Evolutionary conservation across 92 coral and sea anemone genomes (phyloP), one percentile per base, ranked within the genome.

Genomic region (Epizoanthus fatuus): DNA sequence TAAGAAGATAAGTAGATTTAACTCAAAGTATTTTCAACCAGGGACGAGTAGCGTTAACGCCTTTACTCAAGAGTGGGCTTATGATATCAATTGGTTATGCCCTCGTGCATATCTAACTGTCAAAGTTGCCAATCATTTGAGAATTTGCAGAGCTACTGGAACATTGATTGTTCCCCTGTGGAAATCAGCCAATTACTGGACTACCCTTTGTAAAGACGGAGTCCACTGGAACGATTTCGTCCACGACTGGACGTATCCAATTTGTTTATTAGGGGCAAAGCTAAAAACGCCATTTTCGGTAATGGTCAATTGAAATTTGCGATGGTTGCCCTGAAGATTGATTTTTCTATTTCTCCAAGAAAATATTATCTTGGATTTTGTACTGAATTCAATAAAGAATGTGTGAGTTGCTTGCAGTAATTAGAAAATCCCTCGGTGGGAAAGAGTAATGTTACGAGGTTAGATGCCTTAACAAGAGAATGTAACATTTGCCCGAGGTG

Each of bases 81-180:
- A 38, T 25, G 65, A 90, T 3, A 80, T 55, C 25, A 81, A 67
- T 69, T 82, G 91, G 83, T 63, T 87, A 22, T 91, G 71, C 68
- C 91, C 85, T 5, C 86, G 83, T 3, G 63, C 52, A 0, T 58
- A 29, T 15, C 57, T 81, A 55, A 72, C 63, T 39, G 68, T 29
- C n/a, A 90, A 54, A 16, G 84, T 90, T 22, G 51, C 85, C 25
- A n/a, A 37, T 35, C 90, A 81, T 81, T 39, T 86, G 29, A 74
- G 75, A 74, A 19, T 67, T 16, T 90, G 85, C n/a, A 68, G 74
- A 68, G 93, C 90, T 2, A 53, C 38, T 12, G 93, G 90, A 10
- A 90, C 88, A 6, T 81, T 90, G 65, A 74, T 85, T 71, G 75
- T 90, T 47, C 93, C 90, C 8, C n/a, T 76, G 9, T 88, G 88